phyloP scores from a whole-genome alignment of 1,140 invertebrate species.

The Maniola jurtina region DNA sequence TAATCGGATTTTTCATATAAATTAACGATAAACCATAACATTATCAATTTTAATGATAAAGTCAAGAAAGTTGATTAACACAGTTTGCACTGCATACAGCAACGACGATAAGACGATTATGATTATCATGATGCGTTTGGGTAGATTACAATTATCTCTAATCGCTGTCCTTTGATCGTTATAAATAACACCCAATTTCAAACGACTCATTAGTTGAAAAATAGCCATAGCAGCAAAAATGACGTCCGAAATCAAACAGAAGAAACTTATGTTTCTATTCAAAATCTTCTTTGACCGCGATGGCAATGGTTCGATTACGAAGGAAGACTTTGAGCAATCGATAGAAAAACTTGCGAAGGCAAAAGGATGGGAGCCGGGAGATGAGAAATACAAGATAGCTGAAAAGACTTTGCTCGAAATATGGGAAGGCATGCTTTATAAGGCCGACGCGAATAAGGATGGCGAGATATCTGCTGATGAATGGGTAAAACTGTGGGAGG shows the following conservation, averaged over 20 bases:
- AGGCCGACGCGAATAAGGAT: constrained; percentile 88
- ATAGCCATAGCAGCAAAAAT: constrained; percentile 73
- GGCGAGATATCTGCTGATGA: constrained; percentile 87
- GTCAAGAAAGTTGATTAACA: background rate
- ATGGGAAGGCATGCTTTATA: constrained; percentile 87
- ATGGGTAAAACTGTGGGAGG: constrained; percentile 91
- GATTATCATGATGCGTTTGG: constrained; percentile 16
- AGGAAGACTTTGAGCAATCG: constrained; percentile 87
- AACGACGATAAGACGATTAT: background rate
- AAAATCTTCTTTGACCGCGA: constrained; percentile 91
- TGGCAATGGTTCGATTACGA: constrained; percentile 87
- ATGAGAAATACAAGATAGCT: constrained; percentile 83
- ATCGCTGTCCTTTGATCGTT: constrained; percentile 15
- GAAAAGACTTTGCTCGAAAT: constrained; percentile 85
- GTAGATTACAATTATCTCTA: constrained; percentile 34
- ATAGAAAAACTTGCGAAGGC: constrained; percentile 85
- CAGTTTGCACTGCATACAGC: constrained; percentile 13
- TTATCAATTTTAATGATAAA: background rate
- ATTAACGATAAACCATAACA: too few relatives aligned
- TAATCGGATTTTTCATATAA: too few relatives aligned
- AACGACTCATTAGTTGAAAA: constrained; percentile 7
- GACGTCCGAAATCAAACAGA: constrained; percentile 91
- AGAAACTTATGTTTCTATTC: constrained; percentile 91
- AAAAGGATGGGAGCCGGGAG: constrained; percentile 84
- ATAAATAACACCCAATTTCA: constrained; percentile 21